Base-by-base conservation (phyloP, 2,113 vertebrate species). In the Dipodomys stephensi region DNA sequence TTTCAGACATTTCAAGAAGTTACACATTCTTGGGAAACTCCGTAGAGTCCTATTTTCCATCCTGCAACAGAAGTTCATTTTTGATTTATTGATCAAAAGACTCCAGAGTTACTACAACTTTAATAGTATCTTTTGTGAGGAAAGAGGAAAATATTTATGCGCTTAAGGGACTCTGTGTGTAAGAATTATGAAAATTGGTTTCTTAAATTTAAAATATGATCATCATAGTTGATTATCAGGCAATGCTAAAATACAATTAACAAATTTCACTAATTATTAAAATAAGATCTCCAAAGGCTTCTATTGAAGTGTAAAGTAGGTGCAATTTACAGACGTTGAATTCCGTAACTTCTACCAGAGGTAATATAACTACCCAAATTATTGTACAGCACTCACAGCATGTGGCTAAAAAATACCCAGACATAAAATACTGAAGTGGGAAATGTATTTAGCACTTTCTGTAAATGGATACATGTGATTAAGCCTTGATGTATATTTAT, bases 21-120 rank as follows among this genome's bases (percentile, higher is more conserved):
- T 72, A 20, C 35, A 28, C 39, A n/a, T 60, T 69, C 49, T 69
- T 91, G 69, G 46, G 80, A n/a, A 13, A 65, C 6, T 92, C 62
- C 30, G 49, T 13, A 65, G 28, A 83, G 23, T 68, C 72, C 77
- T 88, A 9, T 81, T 88, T 82, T 68, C 30, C 0, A 72, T 23
- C 80, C 15, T 69, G 16, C 83, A 91, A 64, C 22, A 79, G 44
- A 87, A 88, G 35, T 19, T 87, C 71, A 81, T 30, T 90, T 93
- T 76, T 91, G 20, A 87, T 44, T 80, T 88, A 71, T 78, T 92
- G 49, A 81, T 73, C 27, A 68, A 85, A 97, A 90, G 57, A 89
- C 49, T 49, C n/a, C 65, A 62, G 57, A 39, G 9, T 83, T 90
- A 72, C 46, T 93, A 85, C 4, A 95, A 69, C 6, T 44, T 81